Base-by-base conservation (phyloP, 2,888 invertebrate genomes). In the Resseliella maxima region DNA sequence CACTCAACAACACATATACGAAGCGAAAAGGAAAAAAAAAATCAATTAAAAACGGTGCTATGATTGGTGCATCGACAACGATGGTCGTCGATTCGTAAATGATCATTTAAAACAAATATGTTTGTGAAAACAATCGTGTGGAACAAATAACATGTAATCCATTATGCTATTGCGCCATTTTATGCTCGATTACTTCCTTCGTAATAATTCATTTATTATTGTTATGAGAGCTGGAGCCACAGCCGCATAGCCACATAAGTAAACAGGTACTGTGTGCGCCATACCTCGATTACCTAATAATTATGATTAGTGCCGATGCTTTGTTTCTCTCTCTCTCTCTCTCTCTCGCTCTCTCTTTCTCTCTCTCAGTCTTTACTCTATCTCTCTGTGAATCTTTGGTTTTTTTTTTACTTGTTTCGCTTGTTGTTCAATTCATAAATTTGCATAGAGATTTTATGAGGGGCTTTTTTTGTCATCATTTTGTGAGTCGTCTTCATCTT, bases 271-370 rank as follows among this genome's bases (percentile, higher is more conserved):
- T 59, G 24, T 3, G 31, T 72, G 72, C 72, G 72, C 72, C 31
- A 72, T 72, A 72, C 31, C 72, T 72, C 31, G 35, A 72, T 72
- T 72, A 72, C 72, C 72, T 72, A 72, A 72, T 72, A 72, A 72
- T 72, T 72, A 72, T 72, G 72, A 72, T 72, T 72, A 72, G 72
- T 72, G 31, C 72, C 18, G 72, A 31, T 6, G 72, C 31, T 72
- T 35, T 27, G 24, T 59, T 10, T n/a, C 31, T 72, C 10, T 31
- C 15, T 72, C 31, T 72, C 59, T 24, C 15, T 27, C 24, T 27
- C 24, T 41, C 6, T 41, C 6, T 41, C 41, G 41, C 41, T 41
- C 41, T 41, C 18, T 50, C 18, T 50, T 50, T 50, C 18, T 50
- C 46, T 50, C 59, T 24, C 1, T 27, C 59, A 50, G n/a, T n/a